Evolutionary conservation across 2,113 vertebrate genomes (phyloP).

Genomic region (Oncorhynchus gorbuscha): DNA sequence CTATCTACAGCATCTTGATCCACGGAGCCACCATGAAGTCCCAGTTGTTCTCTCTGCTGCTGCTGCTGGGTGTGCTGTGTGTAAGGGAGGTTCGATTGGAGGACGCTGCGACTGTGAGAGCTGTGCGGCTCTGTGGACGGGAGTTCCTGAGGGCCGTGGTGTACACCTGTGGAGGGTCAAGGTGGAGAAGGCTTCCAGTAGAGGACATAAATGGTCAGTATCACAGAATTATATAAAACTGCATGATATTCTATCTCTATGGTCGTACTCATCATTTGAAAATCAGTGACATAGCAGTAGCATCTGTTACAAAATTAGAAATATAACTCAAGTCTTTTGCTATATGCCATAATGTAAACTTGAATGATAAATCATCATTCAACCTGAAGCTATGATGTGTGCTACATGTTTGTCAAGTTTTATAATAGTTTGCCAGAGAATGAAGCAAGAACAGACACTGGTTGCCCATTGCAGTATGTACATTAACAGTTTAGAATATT

Average conservation of each 20-base stretch:
- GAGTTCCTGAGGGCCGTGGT: constrained; percentile 80
- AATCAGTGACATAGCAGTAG: constrained; percentile 53
- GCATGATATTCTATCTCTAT: not conserved
- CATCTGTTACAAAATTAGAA: not conserved
- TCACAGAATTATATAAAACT: not conserved
- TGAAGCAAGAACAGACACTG: not conserved
- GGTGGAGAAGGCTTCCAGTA: constrained; percentile 74
- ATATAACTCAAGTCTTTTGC: not conserved
- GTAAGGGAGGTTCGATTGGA: constrained; percentile 6
- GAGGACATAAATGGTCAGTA: constrained; percentile 21
- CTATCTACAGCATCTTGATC: not conserved
- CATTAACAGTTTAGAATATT: not conserved
- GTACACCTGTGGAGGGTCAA: constrained; percentile 84
- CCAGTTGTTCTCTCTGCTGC: constrained; percentile 37
- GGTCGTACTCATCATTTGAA: not conserved
- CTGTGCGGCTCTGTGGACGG: constrained; percentile 78
- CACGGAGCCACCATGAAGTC: constrained; percentile 54
- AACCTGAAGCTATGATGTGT: no score
- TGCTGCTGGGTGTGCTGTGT: constrained; percentile 56
- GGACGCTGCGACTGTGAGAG: constrained; percentile 33
- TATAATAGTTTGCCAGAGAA: no score
- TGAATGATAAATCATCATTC: not conserved
- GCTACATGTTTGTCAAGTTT: no score
- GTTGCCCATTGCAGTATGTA: not conserved
- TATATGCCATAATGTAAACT: not conserved